Conservation (phyloP, 53 echinoderm and acorn worm species). For the Pentamera pediparva region DNA sequence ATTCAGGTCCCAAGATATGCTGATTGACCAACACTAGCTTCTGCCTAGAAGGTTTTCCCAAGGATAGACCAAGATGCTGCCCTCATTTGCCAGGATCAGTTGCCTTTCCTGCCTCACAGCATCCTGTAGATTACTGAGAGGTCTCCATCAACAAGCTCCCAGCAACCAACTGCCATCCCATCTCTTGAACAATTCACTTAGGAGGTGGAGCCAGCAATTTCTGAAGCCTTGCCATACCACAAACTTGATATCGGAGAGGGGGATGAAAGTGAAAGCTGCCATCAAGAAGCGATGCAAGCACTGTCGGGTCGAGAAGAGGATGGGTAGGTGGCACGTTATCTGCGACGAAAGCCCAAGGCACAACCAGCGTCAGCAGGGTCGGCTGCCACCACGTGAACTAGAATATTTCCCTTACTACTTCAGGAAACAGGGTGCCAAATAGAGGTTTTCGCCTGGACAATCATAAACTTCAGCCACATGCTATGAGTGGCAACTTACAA, state of each 20-base stretch:
- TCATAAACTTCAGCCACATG: too few species aligned
- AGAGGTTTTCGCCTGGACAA: background rate
- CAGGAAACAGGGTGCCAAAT: background rate
- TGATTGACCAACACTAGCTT: too few species aligned
- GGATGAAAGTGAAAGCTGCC: slow-evolving; percentile 65
- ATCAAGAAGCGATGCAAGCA: slow-evolving; percentile 85
- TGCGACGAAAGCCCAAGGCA: slow-evolving; percentile 82
- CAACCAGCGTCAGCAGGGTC: slow-evolving; percentile 58
- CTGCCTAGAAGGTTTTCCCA: too few species aligned
- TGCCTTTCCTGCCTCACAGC: background rate
- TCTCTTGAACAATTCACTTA: background rate
- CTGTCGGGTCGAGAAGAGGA: slow-evolving; percentile 60
- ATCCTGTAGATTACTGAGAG: background rate
- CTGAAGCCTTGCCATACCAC: background rate
- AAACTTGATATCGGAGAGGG: background rate
- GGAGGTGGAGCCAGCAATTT: too few species aligned
- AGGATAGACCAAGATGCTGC: background rate
- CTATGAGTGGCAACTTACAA: too few species aligned
- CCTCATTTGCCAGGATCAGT: background rate
- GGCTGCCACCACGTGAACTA: slow-evolving; percentile 16
- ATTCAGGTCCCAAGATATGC: too few species aligned
- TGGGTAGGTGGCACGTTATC: slow-evolving; percentile 54
- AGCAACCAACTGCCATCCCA: too few species aligned
- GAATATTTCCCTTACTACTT: slow-evolving; percentile 27
- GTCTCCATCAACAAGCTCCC: too few species aligned